phyloP scores from a whole-genome alignment of 2,888 invertebrate species.

The Teinopalpus imperialis region DNA sequence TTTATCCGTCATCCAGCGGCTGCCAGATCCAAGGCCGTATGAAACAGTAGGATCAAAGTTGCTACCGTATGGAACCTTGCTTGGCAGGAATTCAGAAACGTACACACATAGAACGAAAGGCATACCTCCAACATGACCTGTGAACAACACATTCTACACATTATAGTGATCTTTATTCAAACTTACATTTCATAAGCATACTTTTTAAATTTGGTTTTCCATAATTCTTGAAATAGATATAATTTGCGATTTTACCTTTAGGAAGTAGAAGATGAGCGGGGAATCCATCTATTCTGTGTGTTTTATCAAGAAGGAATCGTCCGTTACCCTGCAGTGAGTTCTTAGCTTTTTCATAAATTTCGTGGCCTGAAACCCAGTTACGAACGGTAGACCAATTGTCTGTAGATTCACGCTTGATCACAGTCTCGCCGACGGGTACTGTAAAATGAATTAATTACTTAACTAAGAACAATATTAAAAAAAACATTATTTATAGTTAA shows the following conservation, averaged over 20 bases:
- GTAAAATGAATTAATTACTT: constrained; percentile 22
- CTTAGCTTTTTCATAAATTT: constrained; percentile 69
- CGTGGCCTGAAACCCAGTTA: constrained; percentile 71
- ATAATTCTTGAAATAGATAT: too few species aligned
- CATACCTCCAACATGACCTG: constrained; percentile 78
- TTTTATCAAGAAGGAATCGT: constrained; percentile 66
- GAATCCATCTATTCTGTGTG: constrained; percentile 79
- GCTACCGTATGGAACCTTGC: constrained; percentile 56
- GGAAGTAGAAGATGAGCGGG: constrained; percentile 85
- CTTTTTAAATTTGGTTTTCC: too few species aligned
- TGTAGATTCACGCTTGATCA: constrained; percentile 79
- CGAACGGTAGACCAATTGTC: constrained; percentile 81
- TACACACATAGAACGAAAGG: constrained; percentile 83
- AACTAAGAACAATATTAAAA: too few species aligned
- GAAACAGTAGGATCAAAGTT: constrained; percentile 74
- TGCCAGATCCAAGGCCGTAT: constrained; percentile 71
- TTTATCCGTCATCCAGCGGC: constrained; percentile 66
- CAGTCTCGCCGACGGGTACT: constrained; percentile 70
- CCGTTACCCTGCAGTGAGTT: constrained; percentile 69
- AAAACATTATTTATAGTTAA: too few species aligned
- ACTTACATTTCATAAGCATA: too few species aligned
- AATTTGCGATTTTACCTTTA: constrained; percentile 73
- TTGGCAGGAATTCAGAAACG: constrained; percentile 75
- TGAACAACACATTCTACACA: constrained; percentile 7
- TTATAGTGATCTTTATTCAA: too few species aligned